Evolutionary conservation across 1,140 invertebrate species (phyloP).

Genomic region (Procambarus clarkii): DNA sequence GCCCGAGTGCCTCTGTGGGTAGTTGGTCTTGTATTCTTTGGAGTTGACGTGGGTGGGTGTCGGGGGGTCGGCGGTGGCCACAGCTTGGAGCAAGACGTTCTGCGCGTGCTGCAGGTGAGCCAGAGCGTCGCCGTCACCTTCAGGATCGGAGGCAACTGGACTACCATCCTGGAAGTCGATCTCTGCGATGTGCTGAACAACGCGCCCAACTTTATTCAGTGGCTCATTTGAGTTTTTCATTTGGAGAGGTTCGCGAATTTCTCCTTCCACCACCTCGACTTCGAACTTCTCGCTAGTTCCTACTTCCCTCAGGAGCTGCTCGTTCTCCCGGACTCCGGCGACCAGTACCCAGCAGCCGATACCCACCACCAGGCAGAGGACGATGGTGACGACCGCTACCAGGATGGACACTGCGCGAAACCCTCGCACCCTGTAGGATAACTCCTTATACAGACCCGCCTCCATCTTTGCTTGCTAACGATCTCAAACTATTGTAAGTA

Average conservation of each 20-base stretch:
- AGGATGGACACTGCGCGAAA: slow-evolving; percentile 60
- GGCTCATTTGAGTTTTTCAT: slow-evolving; percentile 33
- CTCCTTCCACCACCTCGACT: slow-evolving; percentile 53
- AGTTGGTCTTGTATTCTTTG: background rate
- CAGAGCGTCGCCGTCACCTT: slow-evolving; percentile 8
- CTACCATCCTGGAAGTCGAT: slow-evolving; percentile 57
- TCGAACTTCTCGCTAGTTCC: slow-evolving; percentile 41
- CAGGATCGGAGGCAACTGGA: background rate
- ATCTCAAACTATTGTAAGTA: background rate
- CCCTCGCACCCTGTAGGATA: slow-evolving; percentile 58
- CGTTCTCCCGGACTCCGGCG: slow-evolving; percentile 63
- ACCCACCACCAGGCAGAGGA: slow-evolving; percentile 69
- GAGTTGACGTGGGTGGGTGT: background rate
- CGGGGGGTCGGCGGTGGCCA: background rate
- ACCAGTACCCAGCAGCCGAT: slow-evolving; percentile 70
- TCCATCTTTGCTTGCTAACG: slow-evolving; percentile 34
- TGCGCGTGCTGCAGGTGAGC: slow-evolving; percentile 24
- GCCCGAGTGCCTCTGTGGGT: background rate
- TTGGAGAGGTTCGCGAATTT: slow-evolving; percentile 44
- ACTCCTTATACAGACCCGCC: slow-evolving; percentile 68
- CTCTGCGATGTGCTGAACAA: slow-evolving; percentile 60
- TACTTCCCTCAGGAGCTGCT: slow-evolving; percentile 35
- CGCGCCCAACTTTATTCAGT: slow-evolving; percentile 58
- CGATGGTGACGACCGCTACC: slow-evolving; percentile 62
- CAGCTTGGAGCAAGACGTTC: background rate